Percentiles rank a stretch among this genome's conserved stretches.
Conservation (phyloP, 2,888 invertebrate species). For the Halictus quadricinctus region DNA sequence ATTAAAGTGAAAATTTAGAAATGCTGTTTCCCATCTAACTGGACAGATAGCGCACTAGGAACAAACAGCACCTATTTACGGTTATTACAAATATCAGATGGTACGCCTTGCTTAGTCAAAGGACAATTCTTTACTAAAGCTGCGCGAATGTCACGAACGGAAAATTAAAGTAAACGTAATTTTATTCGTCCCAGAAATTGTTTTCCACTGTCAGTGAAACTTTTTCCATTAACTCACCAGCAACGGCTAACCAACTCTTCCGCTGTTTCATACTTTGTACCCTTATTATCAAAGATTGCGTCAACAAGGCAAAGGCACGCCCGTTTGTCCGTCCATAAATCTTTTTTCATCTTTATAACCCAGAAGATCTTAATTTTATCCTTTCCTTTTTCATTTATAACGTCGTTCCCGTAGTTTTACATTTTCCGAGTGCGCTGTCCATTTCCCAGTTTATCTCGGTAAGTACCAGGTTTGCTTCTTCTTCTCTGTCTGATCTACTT, state of each 20-base stretch:
- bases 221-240: not conserved
- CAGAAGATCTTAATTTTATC: conserved; percentile 13
- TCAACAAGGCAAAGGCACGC: conserved; percentile 15
- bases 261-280: not conserved
- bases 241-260: not conserved
- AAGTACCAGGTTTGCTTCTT: conserved; percentile 30
- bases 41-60: not conserved
- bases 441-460: conserved; percentile 41
- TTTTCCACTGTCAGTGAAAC: not conserved
- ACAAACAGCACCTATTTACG: not conserved
- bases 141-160: not conserved
- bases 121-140: not conserved
- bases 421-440: conserved; percentile 51
- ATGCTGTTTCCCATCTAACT: not conserved
- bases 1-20: not conserved
- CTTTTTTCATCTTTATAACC: conserved; percentile 3
- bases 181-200: not conserved
- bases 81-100: not conserved
- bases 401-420: conserved; percentile 45
- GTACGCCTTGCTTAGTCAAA: not conserved
- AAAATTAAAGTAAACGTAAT: conserved; percentile 20
- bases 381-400: conserved; percentile 43
- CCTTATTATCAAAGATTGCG: conserved; percentile 16
- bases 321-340: not conserved
- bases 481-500: not conserved